Percentiles rank a stretch among this genome's conserved stretches.
Conservation (phyloP, 2,113 vertebrate species). For the Petrocephalus microphthalmus region DNA sequence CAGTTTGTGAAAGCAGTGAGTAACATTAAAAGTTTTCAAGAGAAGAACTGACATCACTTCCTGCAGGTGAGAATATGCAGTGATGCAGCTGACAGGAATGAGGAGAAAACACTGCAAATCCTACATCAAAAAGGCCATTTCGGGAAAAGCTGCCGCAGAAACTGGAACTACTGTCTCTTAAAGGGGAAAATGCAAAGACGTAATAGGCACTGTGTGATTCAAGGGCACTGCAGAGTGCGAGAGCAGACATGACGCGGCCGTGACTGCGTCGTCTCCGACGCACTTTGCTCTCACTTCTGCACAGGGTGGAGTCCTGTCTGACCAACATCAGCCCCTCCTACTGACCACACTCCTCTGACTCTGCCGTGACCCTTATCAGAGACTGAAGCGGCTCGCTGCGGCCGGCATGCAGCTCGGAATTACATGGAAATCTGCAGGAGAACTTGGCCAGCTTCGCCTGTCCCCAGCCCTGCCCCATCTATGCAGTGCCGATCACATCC, state of each 20-base stretch:
- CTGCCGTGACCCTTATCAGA: neutral
- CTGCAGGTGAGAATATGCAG: neutral
- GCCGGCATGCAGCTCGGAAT: neutral
- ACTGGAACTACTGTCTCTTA: neutral
- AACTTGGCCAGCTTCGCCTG: conserved; percentile 7
- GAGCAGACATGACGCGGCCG: neutral
- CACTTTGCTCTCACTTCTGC: neutral
- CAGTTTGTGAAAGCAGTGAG: neutral
- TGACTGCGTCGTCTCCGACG: neutral
- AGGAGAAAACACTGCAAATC: neutral
- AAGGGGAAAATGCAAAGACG: neutral
- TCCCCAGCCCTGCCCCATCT: neutral
- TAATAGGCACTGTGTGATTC: neutral
- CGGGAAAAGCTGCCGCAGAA: neutral
- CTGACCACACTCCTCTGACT: neutral
- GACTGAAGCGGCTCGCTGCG: neutral
- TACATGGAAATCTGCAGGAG: neutral
- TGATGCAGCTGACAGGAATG: neutral
- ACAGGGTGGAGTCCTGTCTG: conserved; percentile 4
- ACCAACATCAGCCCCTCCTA: neutral
- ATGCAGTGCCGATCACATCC: neutral
- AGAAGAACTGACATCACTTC: neutral
- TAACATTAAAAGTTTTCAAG: neutral
- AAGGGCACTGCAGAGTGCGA: neutral
- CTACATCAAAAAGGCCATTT: neutral